A percentile compares a stretch with the other conserved stretches of the same genome.
Conservation (phyloP, 2,113 vertebrate genomes). For the Tamias sibiricus region DNA sequence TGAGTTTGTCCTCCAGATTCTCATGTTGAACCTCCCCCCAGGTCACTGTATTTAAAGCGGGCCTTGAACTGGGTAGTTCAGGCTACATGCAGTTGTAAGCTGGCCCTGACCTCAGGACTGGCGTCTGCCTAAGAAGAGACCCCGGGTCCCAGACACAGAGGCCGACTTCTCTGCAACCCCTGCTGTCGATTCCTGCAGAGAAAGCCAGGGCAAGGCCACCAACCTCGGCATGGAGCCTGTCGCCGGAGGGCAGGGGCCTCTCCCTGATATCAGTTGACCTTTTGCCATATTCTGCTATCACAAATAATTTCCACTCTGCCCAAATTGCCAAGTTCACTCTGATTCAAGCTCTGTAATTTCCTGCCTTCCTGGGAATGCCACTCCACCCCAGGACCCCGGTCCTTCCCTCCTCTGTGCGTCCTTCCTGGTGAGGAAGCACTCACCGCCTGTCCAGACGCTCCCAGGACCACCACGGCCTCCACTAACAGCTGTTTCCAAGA, state of each 20-base stretch:
- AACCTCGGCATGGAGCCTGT: accelerated
- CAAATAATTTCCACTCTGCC: background rate
- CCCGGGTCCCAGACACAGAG: accelerated
- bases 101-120: accelerated
- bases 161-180: no score
- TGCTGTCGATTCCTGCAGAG: accelerated
- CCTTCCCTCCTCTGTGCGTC: background rate
- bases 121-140: accelerated
- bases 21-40: accelerated
- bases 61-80: accelerated
- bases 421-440: background rate
- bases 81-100: accelerated
- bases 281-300: background rate
- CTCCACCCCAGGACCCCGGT: background rate
- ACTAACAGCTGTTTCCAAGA: background rate
- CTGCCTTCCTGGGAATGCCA: background rate
- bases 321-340: background rate
- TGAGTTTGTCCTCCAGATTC: no score
- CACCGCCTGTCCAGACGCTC: background rate
- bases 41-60: no score
- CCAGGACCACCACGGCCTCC: no score
- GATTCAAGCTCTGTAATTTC: background rate
- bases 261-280: background rate
- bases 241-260: background rate
- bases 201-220: accelerated